Base-by-base conservation (phyloP, 23 tunicate species). In the Halocynthia roretzi region DNA sequence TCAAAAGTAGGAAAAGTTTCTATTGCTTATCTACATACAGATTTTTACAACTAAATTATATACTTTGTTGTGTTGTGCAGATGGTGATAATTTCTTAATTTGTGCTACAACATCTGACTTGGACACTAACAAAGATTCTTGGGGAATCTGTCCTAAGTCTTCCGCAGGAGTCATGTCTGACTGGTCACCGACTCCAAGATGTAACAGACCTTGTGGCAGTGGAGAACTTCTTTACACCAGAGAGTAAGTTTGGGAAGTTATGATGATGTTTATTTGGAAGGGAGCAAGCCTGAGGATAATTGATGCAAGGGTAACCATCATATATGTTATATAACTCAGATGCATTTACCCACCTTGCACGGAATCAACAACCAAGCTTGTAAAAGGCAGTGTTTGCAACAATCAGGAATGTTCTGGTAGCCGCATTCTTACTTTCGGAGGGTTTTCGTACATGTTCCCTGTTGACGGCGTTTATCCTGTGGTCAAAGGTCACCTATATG, bases 181-280 rank as follows among this genome's bases (percentile, higher is more conserved):
- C 15, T 80, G 85, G 85, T 52, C 80, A 31, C 44, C 76, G 19
- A 83, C 85, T 51, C 75, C 82, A 15, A 6, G 66, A 56, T 89
- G 96, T 68, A 72, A 71, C 70, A 84, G 76, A 60, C 75, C 96
- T 15, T 89, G 96, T 51, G 96, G 96, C 44, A 80, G 85, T 8
- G 96, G 96, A 5, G 5, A 12, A 8, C 79, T 70, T 44, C 52
- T 89, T 48, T 76, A 65, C 51, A 57, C 62, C 12, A 74, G 78
- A 54, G 56, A 54, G 78, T 74, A 74, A 20, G 71, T n/a, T 31
- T 31, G 44, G 44, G 44, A 31, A 31, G 44, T 31, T 31, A 31
- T 31, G 44, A 31, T 31, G 44, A 31, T 31, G 44, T 31, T 31
- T 31, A 31, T 31, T 31, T 31, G 44, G 4, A 31, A 31, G 44